phyloP scores from a whole-genome alignment of 2,113 vertebrate species.

The Poecilia latipinna region DNA sequence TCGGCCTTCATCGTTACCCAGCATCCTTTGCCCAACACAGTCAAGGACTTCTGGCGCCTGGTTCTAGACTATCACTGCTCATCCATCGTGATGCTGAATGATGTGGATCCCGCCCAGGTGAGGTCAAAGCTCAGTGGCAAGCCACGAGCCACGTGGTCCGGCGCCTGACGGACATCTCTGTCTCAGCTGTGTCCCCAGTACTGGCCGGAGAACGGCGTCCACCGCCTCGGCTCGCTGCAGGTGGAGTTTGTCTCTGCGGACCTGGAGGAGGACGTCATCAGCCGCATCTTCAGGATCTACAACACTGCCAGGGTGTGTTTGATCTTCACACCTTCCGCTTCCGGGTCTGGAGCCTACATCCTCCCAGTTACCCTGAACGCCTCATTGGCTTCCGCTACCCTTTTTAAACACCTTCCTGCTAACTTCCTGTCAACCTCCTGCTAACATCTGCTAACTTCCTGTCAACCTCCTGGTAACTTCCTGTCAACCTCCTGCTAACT shows the following conservation, averaged over 20 bases:
- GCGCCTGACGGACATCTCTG: background rate
- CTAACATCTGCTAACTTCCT: too few relatives aligned
- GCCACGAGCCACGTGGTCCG: too few relatives aligned
- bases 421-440: too few relatives aligned
- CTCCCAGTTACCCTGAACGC: too few relatives aligned
- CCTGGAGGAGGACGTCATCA: constrained; percentile 97
- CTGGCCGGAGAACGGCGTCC: constrained; percentile 97
- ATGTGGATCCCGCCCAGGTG: constrained; percentile 96
- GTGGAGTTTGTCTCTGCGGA: constrained; percentile 98
- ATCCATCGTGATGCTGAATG: constrained; percentile 97
- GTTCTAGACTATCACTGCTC: constrained; percentile 98
- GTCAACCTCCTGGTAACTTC: too few relatives aligned
- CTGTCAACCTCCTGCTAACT: too few relatives aligned
- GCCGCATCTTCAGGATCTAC: constrained; percentile 97
- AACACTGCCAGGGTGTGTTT: constrained; percentile 90
- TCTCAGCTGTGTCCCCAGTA: constrained; percentile 95
- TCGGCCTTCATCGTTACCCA: constrained; percentile 98
- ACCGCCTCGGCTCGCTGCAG: constrained; percentile 93
- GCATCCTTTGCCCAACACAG: constrained; percentile 97
- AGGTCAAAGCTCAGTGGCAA: background rate
- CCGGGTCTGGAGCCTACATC: too few relatives aligned
- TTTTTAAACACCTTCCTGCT: too few relatives aligned
- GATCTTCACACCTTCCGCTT: background rate
- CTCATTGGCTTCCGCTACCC: too few relatives aligned
- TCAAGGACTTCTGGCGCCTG: constrained; percentile 98